Base-by-base conservation (phyloP, 1,140 invertebrate species). In the Dolichoris vasculosae region DNA sequence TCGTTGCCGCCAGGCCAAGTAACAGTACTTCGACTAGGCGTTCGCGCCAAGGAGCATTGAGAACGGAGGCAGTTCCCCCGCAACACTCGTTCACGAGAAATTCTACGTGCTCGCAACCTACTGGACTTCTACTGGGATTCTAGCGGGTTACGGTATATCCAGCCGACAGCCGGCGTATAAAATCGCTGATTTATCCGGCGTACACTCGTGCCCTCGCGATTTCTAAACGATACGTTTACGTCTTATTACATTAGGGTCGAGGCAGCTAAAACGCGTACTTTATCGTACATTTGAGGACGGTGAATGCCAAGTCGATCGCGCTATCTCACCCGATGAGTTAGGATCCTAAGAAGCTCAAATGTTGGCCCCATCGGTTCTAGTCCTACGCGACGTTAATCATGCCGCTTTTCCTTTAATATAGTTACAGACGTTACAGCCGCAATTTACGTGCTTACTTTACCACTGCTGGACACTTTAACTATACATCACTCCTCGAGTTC, bases 11-110 rank as follows among this genome's bases (percentile, higher is more conserved):
- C 55, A 81, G 84, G 84, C 77, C 84, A 85, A 85, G 48, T 85
- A 85, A 85, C 84, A 81, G 84, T 85, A 85, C 84, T 43, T 15
- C 67, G 67, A 85, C 64, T 84, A 76, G 51, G 76, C 43, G 38
- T 23, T 75, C 23, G 32, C 71, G 71, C 82, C 73, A 48, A 83
- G 55, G 63, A 69, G 59, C 26, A 76, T 75, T 32, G 51, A 40
- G 30, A 67, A 38, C 48, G 38, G 40, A 35, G 40, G 79, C 43
- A 9, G 35, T 63, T 17, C n/a, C 63, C 8, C 63, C 35, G 4
- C 63, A 8, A 11, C 32, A 32, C 30, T 71, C 43, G 51, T 23
- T 43, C 32, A 13, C 43, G 26, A 20, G 15, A 38, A 40, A 7
- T 46, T 46, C 55, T 38, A 40, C 26, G 48, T 38, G 11, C 55